Evolutionary conservation across 2,797 vertebrate genomes (phyloP), one percentile per base, ranked within the genome.

Genomic region (Decapterus maruadsi): DNA sequence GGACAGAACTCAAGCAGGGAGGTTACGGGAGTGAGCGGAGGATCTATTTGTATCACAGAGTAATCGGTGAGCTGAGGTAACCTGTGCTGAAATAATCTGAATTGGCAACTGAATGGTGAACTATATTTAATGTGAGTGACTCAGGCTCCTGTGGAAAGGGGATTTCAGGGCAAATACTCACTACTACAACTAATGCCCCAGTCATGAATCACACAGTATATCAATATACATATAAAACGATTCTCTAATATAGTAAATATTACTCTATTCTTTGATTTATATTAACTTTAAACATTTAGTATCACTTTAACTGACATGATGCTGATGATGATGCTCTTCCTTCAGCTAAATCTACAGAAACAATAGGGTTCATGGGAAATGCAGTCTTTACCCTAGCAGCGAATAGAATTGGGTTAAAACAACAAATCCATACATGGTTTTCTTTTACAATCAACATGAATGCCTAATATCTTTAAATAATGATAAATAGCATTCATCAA

Each of bases 111-210:
- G 40, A 59, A 40, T 6, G 50, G 22, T 43, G 22, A 54, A 59
- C 36, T 66, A 60, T 40, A 34, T 78, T 75, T 34, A 56, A 77
- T 48, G 36, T 48, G 45, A 48, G 62, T 69, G 65, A 80, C 50
- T 73, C 61, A 63, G 55, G 43, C 34, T 59, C 11, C 16, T 56
- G 62, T 12, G 19, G 36, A 71, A 45, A 31, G 38, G 34, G 45
- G 31, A 26, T 53, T 74, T 74, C 20, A 60, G 20, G 40, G 38
- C 34, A 73, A 57, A 20, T 48, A 50, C 43, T 61, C 43, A 38
- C 1, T 43, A 26, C 17, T 38, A 56, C 54, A 56, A 16, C 42
- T 55, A 61, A 67, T 36, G 63, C 50, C 43, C 80, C 9, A 10
- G 48, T 50, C 51, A 62, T n/a, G 36, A 48, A 34, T 50, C 53